Evolutionary conservation across 1,140 invertebrate species (phyloP).

Genomic region (Saccostrea glomerata): DNA sequence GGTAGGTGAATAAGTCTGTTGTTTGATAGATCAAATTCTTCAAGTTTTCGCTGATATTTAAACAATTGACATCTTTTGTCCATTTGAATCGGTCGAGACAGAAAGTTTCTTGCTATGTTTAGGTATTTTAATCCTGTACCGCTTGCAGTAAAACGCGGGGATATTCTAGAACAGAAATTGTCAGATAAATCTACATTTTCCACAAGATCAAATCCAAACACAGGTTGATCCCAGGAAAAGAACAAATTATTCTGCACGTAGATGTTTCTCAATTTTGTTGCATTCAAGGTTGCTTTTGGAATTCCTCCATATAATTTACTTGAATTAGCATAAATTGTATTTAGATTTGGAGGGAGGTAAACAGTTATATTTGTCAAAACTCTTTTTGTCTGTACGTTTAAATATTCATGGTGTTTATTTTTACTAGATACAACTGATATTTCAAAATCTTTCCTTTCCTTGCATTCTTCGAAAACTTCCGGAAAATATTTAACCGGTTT

Average conservation of each 20-base stretch:
- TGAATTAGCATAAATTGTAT: background rate
- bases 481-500: background rate
- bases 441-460: background rate
- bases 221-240: background rate
- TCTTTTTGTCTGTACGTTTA: background rate
- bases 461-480: background rate
- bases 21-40: background rate
- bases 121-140: background rate
- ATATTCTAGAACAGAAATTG: background rate
- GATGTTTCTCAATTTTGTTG: background rate
- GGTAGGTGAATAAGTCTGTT: background rate
- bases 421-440: background rate
- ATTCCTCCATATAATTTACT: background rate
- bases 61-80: background rate
- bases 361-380: background rate
- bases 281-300: background rate
- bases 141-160: background rate
- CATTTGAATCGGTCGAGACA: background rate
- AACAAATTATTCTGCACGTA: background rate
- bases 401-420: background rate
- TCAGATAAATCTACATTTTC: background rate
- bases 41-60: background rate
- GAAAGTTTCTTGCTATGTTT: background rate
- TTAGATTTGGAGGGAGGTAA: background rate
- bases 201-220: background rate